These are phyloP conservation scores for Temnothorax nylanderi DNA, from an alignment of 1,140 invertebrate species.

Conservation along the genomic window DNA sequence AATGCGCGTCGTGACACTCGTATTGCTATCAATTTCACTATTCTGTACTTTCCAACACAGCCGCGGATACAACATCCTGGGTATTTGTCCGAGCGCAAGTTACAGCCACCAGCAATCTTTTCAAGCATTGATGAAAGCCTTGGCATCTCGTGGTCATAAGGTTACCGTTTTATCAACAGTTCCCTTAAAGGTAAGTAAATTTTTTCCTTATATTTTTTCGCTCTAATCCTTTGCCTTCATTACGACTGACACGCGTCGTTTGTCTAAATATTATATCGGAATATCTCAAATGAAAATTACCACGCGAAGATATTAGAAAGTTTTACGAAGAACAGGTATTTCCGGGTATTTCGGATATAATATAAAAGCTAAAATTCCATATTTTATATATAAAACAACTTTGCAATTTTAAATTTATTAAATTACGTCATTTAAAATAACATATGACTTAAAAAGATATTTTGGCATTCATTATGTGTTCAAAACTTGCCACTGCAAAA, in stretches of 20 bases:
- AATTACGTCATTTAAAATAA: background rate
- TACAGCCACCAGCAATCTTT: slow-evolving; percentile 88
- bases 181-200: slow-evolving; percentile 81
- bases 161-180: slow-evolving; percentile 87
- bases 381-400: background rate
- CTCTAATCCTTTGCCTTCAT: background rate
- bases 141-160: slow-evolving; percentile 87
- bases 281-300: background rate
- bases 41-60: slow-evolving; percentile 7
- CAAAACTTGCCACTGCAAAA: background rate
- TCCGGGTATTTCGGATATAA: too few relatives aligned
- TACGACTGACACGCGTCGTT: background rate
- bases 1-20: slow-evolving; percentile 51
- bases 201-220: background rate
- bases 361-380: background rate
- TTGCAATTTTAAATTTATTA: background rate
- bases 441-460: background rate
- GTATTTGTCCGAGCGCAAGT: slow-evolving; percentile 85
- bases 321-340: background rate
- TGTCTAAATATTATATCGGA: background rate
- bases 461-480: background rate
- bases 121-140: slow-evolving; percentile 86
- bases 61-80: slow-evolving; percentile 78
- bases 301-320: background rate
- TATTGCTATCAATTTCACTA: slow-evolving; percentile 50